Percentiles rank a stretch among this genome's conserved stretches.
Conservation (phyloP, 2,113 vertebrate species). For the Bombycilla garrulus region DNA sequence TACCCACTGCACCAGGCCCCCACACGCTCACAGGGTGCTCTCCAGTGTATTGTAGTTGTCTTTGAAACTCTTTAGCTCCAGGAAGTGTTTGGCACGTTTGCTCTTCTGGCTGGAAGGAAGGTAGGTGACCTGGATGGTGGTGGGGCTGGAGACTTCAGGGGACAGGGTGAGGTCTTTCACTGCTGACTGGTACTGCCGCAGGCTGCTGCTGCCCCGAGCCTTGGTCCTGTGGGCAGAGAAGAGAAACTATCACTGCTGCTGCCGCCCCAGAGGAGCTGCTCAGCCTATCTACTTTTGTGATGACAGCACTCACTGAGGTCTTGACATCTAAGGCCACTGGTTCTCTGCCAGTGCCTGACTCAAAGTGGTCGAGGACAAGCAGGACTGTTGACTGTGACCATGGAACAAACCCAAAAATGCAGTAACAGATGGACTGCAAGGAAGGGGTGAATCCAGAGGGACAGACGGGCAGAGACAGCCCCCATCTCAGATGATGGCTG, state of each 20-base stretch:
- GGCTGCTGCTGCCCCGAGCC: slow-evolving; percentile 71
- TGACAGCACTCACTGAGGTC: fast-evolving
- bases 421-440: background rate
- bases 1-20: background rate
- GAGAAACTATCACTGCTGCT: background rate
- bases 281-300: background rate
- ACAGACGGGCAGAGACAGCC: background rate
- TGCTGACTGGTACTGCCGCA: slow-evolving; percentile 86
- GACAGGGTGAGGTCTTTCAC: slow-evolving; percentile 88
- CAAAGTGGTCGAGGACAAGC: fast-evolving
- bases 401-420: background rate
- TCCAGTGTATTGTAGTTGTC: slow-evolving; percentile 98
- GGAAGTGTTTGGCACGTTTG: slow-evolving; percentile 92
- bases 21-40: slow-evolving; percentile 79
- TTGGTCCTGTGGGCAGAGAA: slow-evolving; percentile 60
- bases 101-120: slow-evolving; percentile 89
- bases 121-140: slow-evolving; percentile 91
- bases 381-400: fast-evolving
- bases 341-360: background rate
- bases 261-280: fast-evolving
- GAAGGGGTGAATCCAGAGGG: background rate
- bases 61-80: slow-evolving; percentile 97
- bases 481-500: background rate
- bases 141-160: slow-evolving; percentile 64
- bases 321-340: background rate